Percentiles rank a stretch among this genome's conserved stretches.
Evolutionary conservation across 2,113 vertebrate species (phyloP).

Genomic region (Damaliscus lunatus): DNA sequence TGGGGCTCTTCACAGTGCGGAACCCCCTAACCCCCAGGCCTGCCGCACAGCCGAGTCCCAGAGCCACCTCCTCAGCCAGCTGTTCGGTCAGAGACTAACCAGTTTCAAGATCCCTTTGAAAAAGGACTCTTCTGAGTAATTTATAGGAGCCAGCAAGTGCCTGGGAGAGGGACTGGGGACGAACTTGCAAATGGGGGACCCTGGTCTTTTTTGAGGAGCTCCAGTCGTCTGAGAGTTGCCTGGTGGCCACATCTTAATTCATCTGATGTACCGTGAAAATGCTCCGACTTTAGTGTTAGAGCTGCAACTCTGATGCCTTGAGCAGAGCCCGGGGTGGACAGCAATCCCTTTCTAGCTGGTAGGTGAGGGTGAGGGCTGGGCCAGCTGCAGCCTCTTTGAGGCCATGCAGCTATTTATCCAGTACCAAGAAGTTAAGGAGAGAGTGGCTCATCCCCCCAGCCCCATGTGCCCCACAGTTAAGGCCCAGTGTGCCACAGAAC

Average conservation of each 20-base stretch:
- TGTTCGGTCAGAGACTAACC: constrained; percentile 97
- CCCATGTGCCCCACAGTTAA: constrained; percentile 82
- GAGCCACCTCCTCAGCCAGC: constrained; percentile 95
- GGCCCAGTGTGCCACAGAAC: constrained; percentile 74
- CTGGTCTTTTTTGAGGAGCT: constrained; percentile 79
- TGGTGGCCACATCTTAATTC: constrained; percentile 88
- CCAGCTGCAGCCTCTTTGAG: constrained; percentile 82
- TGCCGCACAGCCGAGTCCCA: constrained; percentile 95
- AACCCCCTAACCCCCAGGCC: constrained; percentile 80
- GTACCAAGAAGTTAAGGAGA: constrained; percentile 88
- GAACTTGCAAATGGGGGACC: constrained; percentile 71
- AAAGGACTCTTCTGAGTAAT: constrained; percentile 92
- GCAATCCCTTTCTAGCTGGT: constrained; percentile 80
- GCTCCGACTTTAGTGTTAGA: constrained; percentile 84
- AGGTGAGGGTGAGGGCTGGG: constrained; percentile 77
- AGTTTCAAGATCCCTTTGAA: constrained; percentile 99
- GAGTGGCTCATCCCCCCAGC: constrained; percentile 59
- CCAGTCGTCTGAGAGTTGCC: constrained; percentile 87
- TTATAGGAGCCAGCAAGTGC: constrained; percentile 79
- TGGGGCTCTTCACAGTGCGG: constrained; percentile 81
- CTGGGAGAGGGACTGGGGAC: neutral
- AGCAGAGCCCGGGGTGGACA: constrained; percentile 81
- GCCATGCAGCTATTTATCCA: constrained; percentile 84
- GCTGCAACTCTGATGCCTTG: constrained; percentile 82
- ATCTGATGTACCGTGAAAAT: constrained; percentile 86